phyloP scores from a whole-genome alignment of 2,797 vertebrate genomes.

The Hydrocynus forskahlii region DNA sequence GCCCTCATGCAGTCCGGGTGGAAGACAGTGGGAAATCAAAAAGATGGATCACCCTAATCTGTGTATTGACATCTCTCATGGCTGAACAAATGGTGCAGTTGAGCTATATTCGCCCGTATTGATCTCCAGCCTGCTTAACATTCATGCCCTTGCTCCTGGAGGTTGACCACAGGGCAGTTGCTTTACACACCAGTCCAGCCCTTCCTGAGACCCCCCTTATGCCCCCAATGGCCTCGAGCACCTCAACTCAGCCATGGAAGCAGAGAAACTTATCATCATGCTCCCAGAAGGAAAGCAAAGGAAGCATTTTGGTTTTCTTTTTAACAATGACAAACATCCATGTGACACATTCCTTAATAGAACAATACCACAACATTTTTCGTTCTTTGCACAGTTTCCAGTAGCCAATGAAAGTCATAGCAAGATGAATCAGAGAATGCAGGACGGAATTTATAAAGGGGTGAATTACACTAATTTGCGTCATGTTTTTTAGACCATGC shows the following conservation, averaged over 20 bases:
- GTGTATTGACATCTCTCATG: conserved; percentile 97
- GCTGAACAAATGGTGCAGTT: conserved; percentile 97
- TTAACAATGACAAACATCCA: conserved; percentile 24
- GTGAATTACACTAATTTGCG: too few species aligned
- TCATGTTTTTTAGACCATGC: too few species aligned
- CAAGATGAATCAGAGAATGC: too few species aligned
- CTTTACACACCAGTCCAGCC: conserved; percentile 78
- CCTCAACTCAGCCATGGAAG: conserved; percentile 65
- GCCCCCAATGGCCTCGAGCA: not conserved
- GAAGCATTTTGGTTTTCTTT: conserved; percentile 30
- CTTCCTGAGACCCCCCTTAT: conserved; percentile 71
- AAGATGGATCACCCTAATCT: conserved; percentile 97
- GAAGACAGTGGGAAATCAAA: conserved; percentile 92
- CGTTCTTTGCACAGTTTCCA: not conserved
- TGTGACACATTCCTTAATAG: not conserved
- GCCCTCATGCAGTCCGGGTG: conserved; percentile 80
- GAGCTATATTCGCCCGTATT: conserved; percentile 96
- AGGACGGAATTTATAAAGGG: too few species aligned
- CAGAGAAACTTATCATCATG: conserved; percentile 74
- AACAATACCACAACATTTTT: not conserved
- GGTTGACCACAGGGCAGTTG: conserved; percentile 86
- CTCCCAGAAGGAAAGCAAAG: conserved; percentile 58
- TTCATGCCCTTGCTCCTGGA: conserved; percentile 85
- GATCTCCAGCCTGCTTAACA: conserved; percentile 90
- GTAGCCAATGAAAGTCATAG: too few species aligned